Evolutionary conservation across 2,888 invertebrate species (phyloP), one percentile per base, ranked within the genome.

Genomic region (Anagyrus pseudococci): DNA sequence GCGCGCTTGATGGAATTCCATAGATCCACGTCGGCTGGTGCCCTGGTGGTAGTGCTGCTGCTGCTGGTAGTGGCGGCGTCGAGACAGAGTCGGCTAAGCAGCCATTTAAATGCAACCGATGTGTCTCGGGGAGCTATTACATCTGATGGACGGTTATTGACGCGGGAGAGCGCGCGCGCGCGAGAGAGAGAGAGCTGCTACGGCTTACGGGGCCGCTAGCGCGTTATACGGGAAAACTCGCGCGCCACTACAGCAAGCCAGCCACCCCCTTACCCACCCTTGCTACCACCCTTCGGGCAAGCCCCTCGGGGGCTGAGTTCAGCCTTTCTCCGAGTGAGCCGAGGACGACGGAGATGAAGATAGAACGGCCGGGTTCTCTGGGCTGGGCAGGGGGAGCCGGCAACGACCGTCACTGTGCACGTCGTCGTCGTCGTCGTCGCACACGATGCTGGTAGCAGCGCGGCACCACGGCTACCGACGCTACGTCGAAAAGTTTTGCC

Each of bases 21-120:
- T 80, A 80, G 80, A 80, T 80, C 80, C 76, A 78, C 78, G 80
- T 80, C 80, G 76, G 74, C n/a, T 17, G n/a, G n/a, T 43, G 44
- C 23, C 23, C 33, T n/a, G 44, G 41, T 40, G 37, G n/a, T n/a
- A n/a, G 29, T 20, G 44, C 44, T 44, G 20, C 22, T 44, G 20
- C 75, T n/a, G n/a, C n/a, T n/a, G n/a, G n/a, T n/a, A n/a, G 76
- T 77, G 77, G 77, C 78, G 75, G 73, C 77, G 77, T 75, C 80
- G 80, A 79, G 80, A 79, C 80, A 80, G 79, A 80, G 77, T 79
- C 77, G 75, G 80, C 79, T 80, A 80, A 80, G 80, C 78, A 80
- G 80, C 80, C 79, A 80, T 80, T 80, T 80, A 80, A 80, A 80
- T 80, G 80, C 80, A 80, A 80, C 80, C 80, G 80, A 80, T 80